A percentile compares a stretch with the other conserved stretches of the same genome.
phyloP scores from a whole-genome alignment of 1,140 invertebrate species.

The Drosophila navojoa region DNA sequence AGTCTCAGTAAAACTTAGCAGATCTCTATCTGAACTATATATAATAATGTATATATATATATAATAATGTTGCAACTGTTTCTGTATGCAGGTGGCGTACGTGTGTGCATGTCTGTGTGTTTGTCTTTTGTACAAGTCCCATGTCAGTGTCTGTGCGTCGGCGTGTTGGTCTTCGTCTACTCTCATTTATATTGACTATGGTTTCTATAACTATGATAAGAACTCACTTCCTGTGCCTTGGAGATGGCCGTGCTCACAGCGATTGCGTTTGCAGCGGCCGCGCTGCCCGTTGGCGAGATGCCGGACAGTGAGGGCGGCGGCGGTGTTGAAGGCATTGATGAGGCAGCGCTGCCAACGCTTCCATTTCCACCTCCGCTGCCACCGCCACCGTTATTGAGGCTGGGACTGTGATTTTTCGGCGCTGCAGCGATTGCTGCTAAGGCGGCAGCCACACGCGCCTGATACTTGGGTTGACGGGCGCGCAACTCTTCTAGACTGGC shows the following conservation, averaged over 20 bases:
- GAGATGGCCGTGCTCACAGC: constrained; percentile 80
- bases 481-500: constrained; percentile 95
- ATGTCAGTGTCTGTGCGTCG: constrained; percentile 42
- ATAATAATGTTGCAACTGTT: constrained; percentile 1
- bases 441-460: constrained; percentile 64
- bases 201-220: constrained; percentile 84
- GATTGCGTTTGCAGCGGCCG: constrained; percentile 68
- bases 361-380: constrained; percentile 27
- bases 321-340: constrained; percentile 67
- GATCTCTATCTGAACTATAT: constrained; percentile 17
- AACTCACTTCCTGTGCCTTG: constrained; percentile 84
- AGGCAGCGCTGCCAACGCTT: constrained; percentile 20
- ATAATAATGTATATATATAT: constrained; percentile 12
- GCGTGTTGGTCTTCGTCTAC: constrained; percentile 46
- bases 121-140: constrained; percentile 33
- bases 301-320: constrained; percentile 64
- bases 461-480: constrained; percentile 90
- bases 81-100: constrained; percentile 10
- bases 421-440: constrained; percentile 71
- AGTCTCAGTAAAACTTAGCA: constrained; percentile 36
- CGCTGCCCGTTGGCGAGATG: constrained; percentile 71
- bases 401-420: constrained; percentile 79
- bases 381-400: constrained; percentile 37
- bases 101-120: constrained; percentile 24
- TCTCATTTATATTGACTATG: constrained; percentile 83